Base-by-base conservation (phyloP, 2,888 invertebrate species). In the Esperia sulphurella region DNA sequence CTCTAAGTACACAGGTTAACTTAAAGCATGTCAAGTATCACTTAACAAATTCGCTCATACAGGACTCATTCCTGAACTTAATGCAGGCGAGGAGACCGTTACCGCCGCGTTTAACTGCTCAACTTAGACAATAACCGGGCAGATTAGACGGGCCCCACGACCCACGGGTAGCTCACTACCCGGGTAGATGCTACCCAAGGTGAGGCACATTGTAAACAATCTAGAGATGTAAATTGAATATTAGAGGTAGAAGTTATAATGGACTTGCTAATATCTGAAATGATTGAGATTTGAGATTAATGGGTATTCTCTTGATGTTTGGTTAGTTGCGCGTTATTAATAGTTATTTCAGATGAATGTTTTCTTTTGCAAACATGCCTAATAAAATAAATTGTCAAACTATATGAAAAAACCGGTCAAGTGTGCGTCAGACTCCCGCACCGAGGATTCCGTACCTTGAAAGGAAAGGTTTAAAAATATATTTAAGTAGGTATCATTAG, bases 71-170 rank as follows among this genome's bases (percentile, higher is more conserved):
- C 31, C 21, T 21, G 21, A 21, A 21, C 3, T 21, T 21, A 21
- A 21, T 21, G 21, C 21, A 3, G 5, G 21, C 21, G 21, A 21
- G 21, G 2, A 5, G 21, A 21, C 21, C 21, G 21, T 21, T 21
- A 21, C 21, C 21, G 21, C 3, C 21, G 28, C 37, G 42, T 40
- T 10, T 37, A 44, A 49, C 21, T 40, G 41, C 47, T 12, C 33
- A 49, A 50, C 43, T 52, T 49, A 14, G 43, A 47, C 52, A 45
- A 50, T 52, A 50, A 50, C 49, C 14, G 13, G 10, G 6, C 35
- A 48, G 41, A 46, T 46, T 46, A 46, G 35, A 42, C 21, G 21
- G 21, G 21, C 37, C 37, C 13, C 37, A 6, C n/a, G 6, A 40
- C 14, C 40, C 5, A 14, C 40, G 21, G 10, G 40, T 21, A 21